These are phyloP conservation scores for Lithophane socia DNA, from an alignment of 2,888 invertebrate species.

Conservation along the genomic window DNA sequence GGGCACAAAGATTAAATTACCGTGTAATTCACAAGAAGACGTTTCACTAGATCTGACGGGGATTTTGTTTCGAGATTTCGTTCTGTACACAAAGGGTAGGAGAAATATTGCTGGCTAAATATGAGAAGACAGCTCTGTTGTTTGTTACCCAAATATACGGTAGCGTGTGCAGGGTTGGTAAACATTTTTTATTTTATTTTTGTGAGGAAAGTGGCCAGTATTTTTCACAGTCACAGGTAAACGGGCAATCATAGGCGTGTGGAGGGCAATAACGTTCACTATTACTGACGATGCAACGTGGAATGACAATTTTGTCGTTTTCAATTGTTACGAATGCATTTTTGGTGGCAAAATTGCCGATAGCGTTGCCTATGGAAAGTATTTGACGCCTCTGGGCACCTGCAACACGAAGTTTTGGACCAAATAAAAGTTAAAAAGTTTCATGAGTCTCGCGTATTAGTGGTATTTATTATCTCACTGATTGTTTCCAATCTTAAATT, in stretches of 20 bases:
- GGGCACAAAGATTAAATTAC: slow-evolving; percentile 56
- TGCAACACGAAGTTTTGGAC: background rate
- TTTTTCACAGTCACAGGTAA: slow-evolving; percentile 11
- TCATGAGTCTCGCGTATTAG: background rate
- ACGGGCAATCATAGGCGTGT: background rate
- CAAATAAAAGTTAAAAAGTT: too few species aligned
- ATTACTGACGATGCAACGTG: background rate
- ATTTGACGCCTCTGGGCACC: too few species aligned
- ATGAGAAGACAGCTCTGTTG: slow-evolving; percentile 75
- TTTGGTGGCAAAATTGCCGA: background rate
- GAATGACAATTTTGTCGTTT: background rate
- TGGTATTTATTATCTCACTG: background rate
- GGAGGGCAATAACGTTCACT: background rate
- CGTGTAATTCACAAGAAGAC: slow-evolving; percentile 56
- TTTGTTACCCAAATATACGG: slow-evolving; percentile 74
- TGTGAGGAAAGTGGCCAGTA: background rate
- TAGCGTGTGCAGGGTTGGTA: slow-evolving; percentile 63
- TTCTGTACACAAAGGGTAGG: slow-evolving; percentile 72
- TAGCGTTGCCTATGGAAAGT: background rate
- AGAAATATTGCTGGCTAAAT: slow-evolving; percentile 80
- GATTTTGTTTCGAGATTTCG: slow-evolving; percentile 75
- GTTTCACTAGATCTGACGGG: slow-evolving; percentile 68
- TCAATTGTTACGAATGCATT: background rate
- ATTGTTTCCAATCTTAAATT: too few species aligned
- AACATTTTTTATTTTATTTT: slow-evolving; percentile 27